A percentile compares a stretch with the other conserved stretches of the same genome.
These are phyloP conservation scores for Julus scandinavius DNA, from an alignment of 2,888 invertebrate species.

Conservation along the genomic window DNA sequence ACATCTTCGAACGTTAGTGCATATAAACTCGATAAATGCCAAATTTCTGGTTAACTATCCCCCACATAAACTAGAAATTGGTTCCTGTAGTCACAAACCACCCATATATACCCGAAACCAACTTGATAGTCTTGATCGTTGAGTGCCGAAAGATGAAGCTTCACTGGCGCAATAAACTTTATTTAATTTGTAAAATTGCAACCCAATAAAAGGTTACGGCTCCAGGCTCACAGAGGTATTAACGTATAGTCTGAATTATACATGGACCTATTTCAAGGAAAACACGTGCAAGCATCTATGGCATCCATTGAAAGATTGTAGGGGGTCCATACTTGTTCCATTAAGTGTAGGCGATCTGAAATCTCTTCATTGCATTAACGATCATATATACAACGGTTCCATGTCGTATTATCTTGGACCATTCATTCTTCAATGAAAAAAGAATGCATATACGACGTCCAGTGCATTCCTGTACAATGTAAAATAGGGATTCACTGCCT, in stretches of 20 bases:
- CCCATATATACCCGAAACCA: not conserved
- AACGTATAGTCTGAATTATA: not conserved
- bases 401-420: constrained; percentile 14
- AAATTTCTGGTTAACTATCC: no score
- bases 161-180: constrained; percentile 10
- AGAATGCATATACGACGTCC: not conserved
- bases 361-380: constrained; percentile 28
- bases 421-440: not conserved
- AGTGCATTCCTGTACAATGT: not conserved
- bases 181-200: constrained; percentile 36
- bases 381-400: not conserved
- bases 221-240: not conserved
- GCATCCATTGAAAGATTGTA: not conserved
- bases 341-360: constrained; percentile 31
- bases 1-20: no score
- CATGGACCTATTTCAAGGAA: not conserved
- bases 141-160: not conserved
- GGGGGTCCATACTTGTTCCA: constrained; percentile 39
- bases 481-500: not conserved
- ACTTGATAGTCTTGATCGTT: not conserved
- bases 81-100: not conserved
- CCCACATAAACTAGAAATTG: no score
- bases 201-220: not conserved
- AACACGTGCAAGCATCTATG: not conserved
- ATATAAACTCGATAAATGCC: no score